Base-by-base conservation (phyloP, 92 coral and sea anemone genomes). In the Plumapathes pennacea region DNA sequence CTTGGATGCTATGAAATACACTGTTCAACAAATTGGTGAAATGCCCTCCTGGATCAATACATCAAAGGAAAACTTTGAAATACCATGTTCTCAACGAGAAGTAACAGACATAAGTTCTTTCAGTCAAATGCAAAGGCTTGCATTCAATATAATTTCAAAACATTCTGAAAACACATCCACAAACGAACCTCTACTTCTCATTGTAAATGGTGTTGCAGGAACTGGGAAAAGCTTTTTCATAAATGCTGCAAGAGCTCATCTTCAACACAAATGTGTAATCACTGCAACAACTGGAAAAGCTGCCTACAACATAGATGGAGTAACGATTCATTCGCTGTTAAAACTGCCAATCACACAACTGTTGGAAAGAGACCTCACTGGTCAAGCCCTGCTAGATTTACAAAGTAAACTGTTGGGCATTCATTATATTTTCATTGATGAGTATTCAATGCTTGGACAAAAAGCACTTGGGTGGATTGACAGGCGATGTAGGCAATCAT, bases 371-470 rank as follows among this genome's bases (percentile, higher is more conserved):
- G 50, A 57, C 21, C 59, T 70, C 37, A 57, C 77, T 70, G 69
- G 77, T 34, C 15, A 70, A 70, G 25, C 29, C 59, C 69, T 58
- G 3, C 3, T 48, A 33, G 50, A 70, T 17, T 70, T 70, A 33
- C 77, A 69, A 57, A 13, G 46, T 5, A 32, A 24, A 36, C 67
- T 69, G 43, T 57, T 33, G 1, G 40, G 20, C 28, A 10, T 43
- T 0, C 37, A 69, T 48, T 69, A 58, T 45, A 46, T 69, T 44
- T 54, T 71, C 22, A 71, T 60, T 47, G 74, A 66, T 53, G 78
- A 71, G 33, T 71, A 71, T 60, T 60, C 71, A 36, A 71, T 71
- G 78, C 78, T 71, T 71, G 78, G 71, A 8, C 78, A 71, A 71
- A 60, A 15, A 47, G 50, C 78, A 36, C 32, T 71, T 60, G 71